These are phyloP conservation scores for Hyperoodon ampullatus DNA, from an alignment of 2,113 vertebrate species.

Conservation along the genomic window DNA sequence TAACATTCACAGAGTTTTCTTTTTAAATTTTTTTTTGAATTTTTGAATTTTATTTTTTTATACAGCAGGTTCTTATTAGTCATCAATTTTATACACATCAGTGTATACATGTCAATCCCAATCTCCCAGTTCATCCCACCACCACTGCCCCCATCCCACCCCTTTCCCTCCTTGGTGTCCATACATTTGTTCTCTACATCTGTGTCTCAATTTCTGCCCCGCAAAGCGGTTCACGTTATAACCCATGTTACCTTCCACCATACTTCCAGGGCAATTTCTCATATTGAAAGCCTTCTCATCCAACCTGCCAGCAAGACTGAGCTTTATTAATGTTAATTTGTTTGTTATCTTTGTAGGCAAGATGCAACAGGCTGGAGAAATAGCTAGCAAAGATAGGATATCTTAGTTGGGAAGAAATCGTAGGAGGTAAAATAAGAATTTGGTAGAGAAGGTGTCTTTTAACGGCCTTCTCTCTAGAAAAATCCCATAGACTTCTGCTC, in stretches of 20 bases:
- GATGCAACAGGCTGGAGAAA: background rate
- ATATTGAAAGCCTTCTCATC: background rate
- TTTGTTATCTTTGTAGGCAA: constrained; percentile 31
- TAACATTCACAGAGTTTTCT: background rate
- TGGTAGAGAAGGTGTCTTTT: background rate
- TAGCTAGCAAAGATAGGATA: background rate
- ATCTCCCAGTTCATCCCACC: too few relatives aligned
- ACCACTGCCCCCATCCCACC: too few relatives aligned
- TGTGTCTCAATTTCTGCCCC: too few relatives aligned
- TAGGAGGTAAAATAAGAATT: background rate
- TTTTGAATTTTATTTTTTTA: too few relatives aligned
- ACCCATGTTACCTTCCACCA: background rate
- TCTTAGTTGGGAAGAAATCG: background rate
- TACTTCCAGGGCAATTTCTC: background rate
- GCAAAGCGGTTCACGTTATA: background rate
- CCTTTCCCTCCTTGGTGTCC: too few relatives aligned
- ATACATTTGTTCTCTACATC: too few relatives aligned
- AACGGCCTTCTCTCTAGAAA: background rate
- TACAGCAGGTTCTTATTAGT: too few relatives aligned
- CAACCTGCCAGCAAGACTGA: background rate
- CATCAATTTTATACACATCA: too few relatives aligned
- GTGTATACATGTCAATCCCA: too few relatives aligned
- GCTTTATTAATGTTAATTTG: background rate
- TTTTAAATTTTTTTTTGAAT: too few relatives aligned
- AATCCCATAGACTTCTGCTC: background rate